A percentile compares a stretch with the other conserved stretches of the same genome.
phyloP scores from a whole-genome alignment of 2,888 invertebrate genomes.

The Lypha dubia region DNA sequence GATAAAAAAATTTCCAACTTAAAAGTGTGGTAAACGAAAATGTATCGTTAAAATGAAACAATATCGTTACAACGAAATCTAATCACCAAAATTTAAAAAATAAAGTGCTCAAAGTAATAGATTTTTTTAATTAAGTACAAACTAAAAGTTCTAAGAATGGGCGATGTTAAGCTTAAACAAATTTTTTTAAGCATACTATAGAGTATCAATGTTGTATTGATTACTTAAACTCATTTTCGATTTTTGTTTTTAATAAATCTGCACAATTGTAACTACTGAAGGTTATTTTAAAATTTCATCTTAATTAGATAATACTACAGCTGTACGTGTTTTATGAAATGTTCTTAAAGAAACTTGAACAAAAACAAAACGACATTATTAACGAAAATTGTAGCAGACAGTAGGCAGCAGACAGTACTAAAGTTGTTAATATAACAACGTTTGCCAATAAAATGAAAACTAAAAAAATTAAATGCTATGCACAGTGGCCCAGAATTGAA shows the following conservation, averaged over 20 bases:
- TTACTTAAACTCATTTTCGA: slow-evolving; percentile 42
- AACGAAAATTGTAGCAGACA: background rate
- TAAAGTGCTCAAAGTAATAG: no score
- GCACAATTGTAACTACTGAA: slow-evolving; percentile 41
- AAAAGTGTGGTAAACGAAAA: no score
- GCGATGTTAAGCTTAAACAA: no score
- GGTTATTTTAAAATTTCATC: slow-evolving; percentile 65
- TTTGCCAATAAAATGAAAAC: slow-evolving; percentile 22
- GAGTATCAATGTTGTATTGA: slow-evolving; percentile 14
- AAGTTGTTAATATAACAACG: slow-evolving; percentile 19
- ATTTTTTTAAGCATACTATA: no score
- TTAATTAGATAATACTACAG: slow-evolving; percentile 64
- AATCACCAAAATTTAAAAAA: no score
- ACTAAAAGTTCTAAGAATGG: no score
- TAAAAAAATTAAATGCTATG: no score
- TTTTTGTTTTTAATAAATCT: slow-evolving; percentile 35
- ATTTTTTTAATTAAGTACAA: no score
- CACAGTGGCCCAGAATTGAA: no score
- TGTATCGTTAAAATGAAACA: slow-evolving; percentile 9
- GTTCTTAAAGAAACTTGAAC: slow-evolving; percentile 31
- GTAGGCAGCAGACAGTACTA: background rate
- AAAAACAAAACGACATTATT: background rate
- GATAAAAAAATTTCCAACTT: no score
- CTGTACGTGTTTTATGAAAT: slow-evolving; percentile 15
- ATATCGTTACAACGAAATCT: no score